phyloP scores from a whole-genome alignment of 1,140 invertebrate genomes.

The Limonius californicus region DNA sequence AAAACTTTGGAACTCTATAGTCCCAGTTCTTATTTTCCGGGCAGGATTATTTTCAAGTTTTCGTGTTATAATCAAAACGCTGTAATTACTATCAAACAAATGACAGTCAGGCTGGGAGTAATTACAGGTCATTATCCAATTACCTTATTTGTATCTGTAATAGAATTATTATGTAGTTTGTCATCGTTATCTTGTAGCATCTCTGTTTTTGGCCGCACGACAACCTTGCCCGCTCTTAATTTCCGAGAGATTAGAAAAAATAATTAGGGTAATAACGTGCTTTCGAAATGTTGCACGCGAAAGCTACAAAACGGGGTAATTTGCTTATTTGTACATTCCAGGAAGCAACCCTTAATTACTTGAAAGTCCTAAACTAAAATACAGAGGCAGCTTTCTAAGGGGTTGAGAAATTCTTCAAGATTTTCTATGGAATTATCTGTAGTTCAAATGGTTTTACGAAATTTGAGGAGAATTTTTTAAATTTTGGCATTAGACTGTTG shows the following conservation, averaged over 20 bases:
- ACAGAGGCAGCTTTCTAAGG: no score
- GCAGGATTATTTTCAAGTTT: no score
- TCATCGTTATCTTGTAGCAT: not conserved
- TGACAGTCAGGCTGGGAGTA: not conserved
- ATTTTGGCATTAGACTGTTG: no score
- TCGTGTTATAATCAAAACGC: no score
- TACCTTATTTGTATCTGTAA: not conserved
- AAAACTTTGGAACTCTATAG: no score
- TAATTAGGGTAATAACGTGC: slow-evolving; percentile 1
- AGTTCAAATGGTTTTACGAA: no score
- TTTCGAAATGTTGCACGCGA: not conserved
- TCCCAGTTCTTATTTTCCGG: no score
- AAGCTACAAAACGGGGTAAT: not conserved
- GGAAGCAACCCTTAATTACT: not conserved
- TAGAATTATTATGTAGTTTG: not conserved
- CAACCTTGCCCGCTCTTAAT: not conserved
- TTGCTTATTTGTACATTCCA: not conserved
- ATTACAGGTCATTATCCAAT: not conserved
- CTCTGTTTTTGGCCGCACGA: not conserved
- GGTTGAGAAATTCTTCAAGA: no score
- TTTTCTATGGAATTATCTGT: no score
- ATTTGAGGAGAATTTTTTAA: no score
- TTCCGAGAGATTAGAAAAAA: not conserved
- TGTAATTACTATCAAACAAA: no score
- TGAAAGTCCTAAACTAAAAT: no score